A percentile compares a stretch with the other conserved stretches of the same genome.
phyloP scores from a whole-genome alignment of 2,797 vertebrate genomes.

The Peromyscus aztecus region DNA sequence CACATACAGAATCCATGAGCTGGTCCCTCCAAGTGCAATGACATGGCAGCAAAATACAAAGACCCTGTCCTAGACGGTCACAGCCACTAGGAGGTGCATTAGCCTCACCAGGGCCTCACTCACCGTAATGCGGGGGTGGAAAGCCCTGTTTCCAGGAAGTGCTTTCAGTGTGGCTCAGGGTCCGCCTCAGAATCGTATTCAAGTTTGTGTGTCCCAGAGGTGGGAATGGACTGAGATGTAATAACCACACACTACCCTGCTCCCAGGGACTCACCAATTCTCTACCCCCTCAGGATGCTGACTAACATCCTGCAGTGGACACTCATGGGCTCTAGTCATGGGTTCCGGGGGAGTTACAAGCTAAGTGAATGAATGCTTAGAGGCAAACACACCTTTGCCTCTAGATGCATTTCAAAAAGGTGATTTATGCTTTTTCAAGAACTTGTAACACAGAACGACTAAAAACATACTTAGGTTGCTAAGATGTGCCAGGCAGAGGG shows the following conservation, averaged over 20 bases:
- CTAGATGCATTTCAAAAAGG: background rate
- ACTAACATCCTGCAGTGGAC: background rate
- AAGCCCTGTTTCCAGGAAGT: constrained; percentile 13
- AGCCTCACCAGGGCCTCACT: background rate
- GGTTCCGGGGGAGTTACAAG: background rate
- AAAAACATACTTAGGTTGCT: background rate
- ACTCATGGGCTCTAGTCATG: background rate
- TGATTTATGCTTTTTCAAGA: background rate
- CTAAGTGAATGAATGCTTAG: background rate
- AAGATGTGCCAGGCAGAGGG: background rate
- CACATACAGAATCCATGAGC: rapidly evolving
- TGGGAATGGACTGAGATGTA: background rate
- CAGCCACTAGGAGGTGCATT: constrained; percentile 60
- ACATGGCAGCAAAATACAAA: background rate
- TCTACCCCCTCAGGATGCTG: background rate
- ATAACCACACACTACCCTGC: background rate
- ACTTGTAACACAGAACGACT: background rate
- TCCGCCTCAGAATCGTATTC: background rate
- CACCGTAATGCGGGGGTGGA: background rate
- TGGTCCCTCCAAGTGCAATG: background rate
- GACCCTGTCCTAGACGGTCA: background rate
- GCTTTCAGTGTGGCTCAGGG: background rate
- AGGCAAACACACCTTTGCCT: background rate
- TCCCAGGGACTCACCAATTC: background rate
- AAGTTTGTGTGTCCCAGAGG: background rate